Evolutionary conservation across 1,140 invertebrate species (phyloP), one percentile per base, ranked within the genome.

Genomic region (Spodoptera litura): DNA sequence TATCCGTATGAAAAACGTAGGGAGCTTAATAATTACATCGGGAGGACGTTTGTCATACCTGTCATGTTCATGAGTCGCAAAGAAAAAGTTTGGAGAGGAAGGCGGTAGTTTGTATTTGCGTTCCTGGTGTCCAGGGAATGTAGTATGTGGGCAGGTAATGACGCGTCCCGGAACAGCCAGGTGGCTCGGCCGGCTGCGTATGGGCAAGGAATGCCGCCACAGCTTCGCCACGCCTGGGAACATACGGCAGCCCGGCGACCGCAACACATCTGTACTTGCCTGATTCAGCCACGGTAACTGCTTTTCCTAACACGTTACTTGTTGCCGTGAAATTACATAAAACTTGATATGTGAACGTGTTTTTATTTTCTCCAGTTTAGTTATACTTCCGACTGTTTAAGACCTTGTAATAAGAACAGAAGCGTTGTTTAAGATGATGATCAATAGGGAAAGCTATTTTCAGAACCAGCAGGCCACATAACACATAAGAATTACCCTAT

Each of bases 151-250:
- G 83, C 79, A 78, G 78, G 81, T 87, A 90, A 85, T 84, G 84
- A 79, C 79, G 78, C 88, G 86, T 91, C 92, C 88, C 87, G 92
- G 91, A 91, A 91, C 87, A 87, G 85, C 84, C 87, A 91, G 89
- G 88, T 89, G 88, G 84, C 75, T 84, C 74, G 81, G 78, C 75
- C 78, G 79, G 82, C 90, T 88, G 81, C 78, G 84, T 91, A 94
- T 88, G 91, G 92, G 86, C 91, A 92, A 92, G 83, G 91, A 93
- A 93, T 93, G 88, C 88, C 80, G 81, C 38, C 78, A 78, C 83
- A 61, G 82, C 82, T 81, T 79, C 77, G 70, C 78, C 77, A 59
- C 79, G 89, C 88, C 83, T 91, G 90, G 91, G 91, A 93, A 92
- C 90, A 87, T 74, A 44, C 78, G 77, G 66, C 78, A 80, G 76